Percentiles rank a stretch among this genome's conserved stretches.
These are phyloP conservation scores for Aphelinus certus DNA, from an alignment of 1,140 invertebrate species.

Conservation along the genomic window DNA sequence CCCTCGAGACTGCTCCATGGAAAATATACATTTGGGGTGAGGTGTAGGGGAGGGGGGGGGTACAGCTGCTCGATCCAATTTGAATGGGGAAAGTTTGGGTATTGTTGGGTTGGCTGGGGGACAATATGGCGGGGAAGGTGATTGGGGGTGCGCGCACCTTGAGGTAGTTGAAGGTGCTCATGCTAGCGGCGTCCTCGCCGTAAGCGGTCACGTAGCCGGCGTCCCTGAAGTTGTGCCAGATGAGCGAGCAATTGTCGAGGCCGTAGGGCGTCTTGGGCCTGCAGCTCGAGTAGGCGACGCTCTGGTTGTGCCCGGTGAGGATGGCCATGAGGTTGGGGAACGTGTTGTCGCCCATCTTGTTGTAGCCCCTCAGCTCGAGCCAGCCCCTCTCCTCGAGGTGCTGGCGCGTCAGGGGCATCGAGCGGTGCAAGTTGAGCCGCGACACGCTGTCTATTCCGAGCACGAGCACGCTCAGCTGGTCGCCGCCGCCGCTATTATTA, in stretches of 20 bases:
- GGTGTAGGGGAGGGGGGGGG: too few relatives aligned
- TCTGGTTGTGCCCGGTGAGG: slow-evolving; percentile 72
- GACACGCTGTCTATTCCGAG: slow-evolving; percentile 87
- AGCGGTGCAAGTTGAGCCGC: slow-evolving; percentile 77
- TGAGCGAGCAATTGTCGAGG: slow-evolving; percentile 75
- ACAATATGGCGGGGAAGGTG: too few relatives aligned
- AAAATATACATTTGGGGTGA: too few relatives aligned
- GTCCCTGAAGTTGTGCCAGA: slow-evolving; percentile 81
- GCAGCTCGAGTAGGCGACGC: slow-evolving; percentile 64
- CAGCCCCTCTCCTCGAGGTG: slow-evolving; percentile 72
- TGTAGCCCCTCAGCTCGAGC: slow-evolving; percentile 70
- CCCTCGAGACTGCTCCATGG: too few relatives aligned
- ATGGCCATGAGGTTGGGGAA: slow-evolving; percentile 85
- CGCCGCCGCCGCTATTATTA: slow-evolving; percentile 10
- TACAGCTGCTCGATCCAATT: too few relatives aligned
- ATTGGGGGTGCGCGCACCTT: slow-evolving; percentile 59
- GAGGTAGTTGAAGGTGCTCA: slow-evolving; percentile 84
- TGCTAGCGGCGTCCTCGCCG: slow-evolving; percentile 78
- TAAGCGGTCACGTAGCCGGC: slow-evolving; percentile 81
- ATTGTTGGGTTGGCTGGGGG: too few relatives aligned
- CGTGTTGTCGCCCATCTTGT: slow-evolving; percentile 81
- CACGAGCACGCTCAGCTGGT: slow-evolving; percentile 73
- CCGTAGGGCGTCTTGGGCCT: slow-evolving; percentile 61
- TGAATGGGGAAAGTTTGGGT: too few relatives aligned
- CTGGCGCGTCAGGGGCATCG: slow-evolving; percentile 77